A percentile compares a stretch with the other conserved stretches of the same genome.
These are phyloP conservation scores for Platyura marginata DNA, from an alignment of 1,140 invertebrate species.

Conservation along the genomic window DNA sequence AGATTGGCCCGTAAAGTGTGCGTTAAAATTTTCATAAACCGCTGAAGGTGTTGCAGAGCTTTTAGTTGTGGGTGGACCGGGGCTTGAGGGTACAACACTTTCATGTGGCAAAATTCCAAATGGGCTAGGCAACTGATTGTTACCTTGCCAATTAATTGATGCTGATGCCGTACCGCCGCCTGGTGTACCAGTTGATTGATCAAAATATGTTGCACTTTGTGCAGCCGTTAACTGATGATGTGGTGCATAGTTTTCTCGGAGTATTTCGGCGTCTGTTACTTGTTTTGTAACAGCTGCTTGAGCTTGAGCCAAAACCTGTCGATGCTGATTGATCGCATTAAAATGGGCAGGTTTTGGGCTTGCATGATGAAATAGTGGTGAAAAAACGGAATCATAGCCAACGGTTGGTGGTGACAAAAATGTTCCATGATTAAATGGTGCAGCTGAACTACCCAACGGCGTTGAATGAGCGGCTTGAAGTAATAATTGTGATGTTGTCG, in stretches of 20 bases:
- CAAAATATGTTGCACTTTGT: constrained; percentile 38
- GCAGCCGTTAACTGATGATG: constrained; percentile 29
- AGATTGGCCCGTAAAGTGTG: constrained; percentile 43
- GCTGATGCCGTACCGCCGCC: constrained; percentile 13
- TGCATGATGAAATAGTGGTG: constrained; percentile 48
- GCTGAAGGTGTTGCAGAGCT: constrained; percentile 23
- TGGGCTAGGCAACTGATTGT: constrained; percentile 43
- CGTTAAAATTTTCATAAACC: constrained; percentile 44
- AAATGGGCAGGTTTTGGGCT: constrained; percentile 41
- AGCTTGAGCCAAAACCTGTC: constrained; percentile 27
- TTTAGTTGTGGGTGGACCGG: constrained; percentile 31
- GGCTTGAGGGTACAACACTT: constrained; percentile 46
- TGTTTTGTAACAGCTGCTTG: constrained; percentile 25
- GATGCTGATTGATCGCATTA: constrained; percentile 37
- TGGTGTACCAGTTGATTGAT: constrained; percentile 33
- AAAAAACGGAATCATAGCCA: constrained; percentile 49
- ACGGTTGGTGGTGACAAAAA: constrained; percentile 43
- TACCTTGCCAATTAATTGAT: constrained; percentile 38
- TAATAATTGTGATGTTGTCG: constrained; percentile 38
- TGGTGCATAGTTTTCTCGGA: constrained; percentile 34
- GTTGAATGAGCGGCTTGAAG: constrained; percentile 40
- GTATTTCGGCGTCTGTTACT: constrained; percentile 34
- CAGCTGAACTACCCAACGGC: constrained; percentile 31
- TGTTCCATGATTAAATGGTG: constrained; percentile 40
- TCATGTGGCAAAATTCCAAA: constrained; percentile 61